Evolutionary conservation across 2,888 invertebrate genomes (phyloP), one percentile per base, ranked within the genome.

Genomic region (Monoplex corrugatus): DNA sequence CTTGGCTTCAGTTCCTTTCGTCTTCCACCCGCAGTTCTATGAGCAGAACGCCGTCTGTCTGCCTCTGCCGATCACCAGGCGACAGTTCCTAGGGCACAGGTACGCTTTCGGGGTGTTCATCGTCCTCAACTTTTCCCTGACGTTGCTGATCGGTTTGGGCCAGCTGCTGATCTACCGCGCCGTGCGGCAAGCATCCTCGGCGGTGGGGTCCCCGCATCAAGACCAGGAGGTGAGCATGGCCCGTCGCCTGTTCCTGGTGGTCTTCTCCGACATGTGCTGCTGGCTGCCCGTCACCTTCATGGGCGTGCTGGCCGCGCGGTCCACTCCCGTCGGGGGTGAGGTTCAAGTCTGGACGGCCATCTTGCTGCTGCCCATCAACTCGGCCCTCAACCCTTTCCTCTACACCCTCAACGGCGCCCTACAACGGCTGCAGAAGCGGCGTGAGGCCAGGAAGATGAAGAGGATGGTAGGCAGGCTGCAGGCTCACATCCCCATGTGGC

Each of bases 351-450:
- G 86, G 28, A 63, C 88, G 28, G 86, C 90, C 8, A 82, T 97
- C 32, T 97, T 97, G 92, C 95, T 97, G 0, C 94, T 97, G 45
- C 97, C 97, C 0, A 94, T 97, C 72, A 97, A 97, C 93, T 96
- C 96, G 0, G 97, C 97, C 32, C 94, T 97, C 43, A 97, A 97
- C 92, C 97, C 97, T 0, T 90, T 90, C 83, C 86, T 90, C 40
- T 90, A 89, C 88, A 90, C 90, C n/a, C 88, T 89, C n/a, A 89
- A 89, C 89, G 86, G 82, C n/a, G 89, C 87, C 23, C 80, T 87
- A 83, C 45, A 87, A 38, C n/a, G 72, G 40, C 75, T 43, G 2
- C 38, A 44, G 44, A 86, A 86, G 44, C 40, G 16, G 44, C 28
- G 38, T 44, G 23, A 43, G 72, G 75, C 40, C 40, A 19, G 28